Base-by-base conservation (phyloP, 30 jellyfish, hydroid and myxozoan species). In the Sanderia malayensis region DNA sequence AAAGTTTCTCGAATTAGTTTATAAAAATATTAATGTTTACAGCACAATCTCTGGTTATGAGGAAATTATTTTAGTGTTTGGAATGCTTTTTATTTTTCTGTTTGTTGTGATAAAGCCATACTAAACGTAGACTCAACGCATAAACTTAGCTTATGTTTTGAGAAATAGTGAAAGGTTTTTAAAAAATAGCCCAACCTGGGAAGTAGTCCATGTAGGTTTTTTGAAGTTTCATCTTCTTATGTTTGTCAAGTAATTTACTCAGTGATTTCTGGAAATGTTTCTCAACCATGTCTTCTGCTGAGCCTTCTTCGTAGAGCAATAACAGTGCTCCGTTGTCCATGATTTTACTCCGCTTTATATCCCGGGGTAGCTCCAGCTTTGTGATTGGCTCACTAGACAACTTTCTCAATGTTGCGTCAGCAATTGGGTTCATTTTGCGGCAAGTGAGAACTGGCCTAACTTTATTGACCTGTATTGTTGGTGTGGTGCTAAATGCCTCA, bases 401-500 rank as follows among this genome's bases (percentile, higher is more conserved):
- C 25, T 24, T 49, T 18, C 64, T 49, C 27, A 19, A 19, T 2
- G 64, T 11, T 49, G 24, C 27, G 7, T 49, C 64, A 6, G 15
- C 15, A 15, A 41, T 15, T 15, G 55, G n/a, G 13, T 37, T 37
- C 13, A 37, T 6, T 37, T 6, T 4, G 13, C 52, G 10, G 13
- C 52, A 37, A 4, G 6, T 37, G 6, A 13, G 13, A 37, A 37
- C 6, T 13, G 52, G 52, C 52, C 52, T 37, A 37, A 37, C 52
- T 6, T 4, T 4, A 37, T 37, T 37, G 6, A 4, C 10, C 52
- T 37, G 52, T 4, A 37, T 21, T 20, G 32, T 58, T 28, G 41
- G 11, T 58, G 70, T 58, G 32, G 70, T 20, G 18, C 70, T 49
- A 6, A 24, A 49, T 49, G 23, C 63, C 19, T 49, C 63, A 49